Conservation (phyloP, 2,113 vertebrate genomes). For the Leucosticte australis region DNA sequence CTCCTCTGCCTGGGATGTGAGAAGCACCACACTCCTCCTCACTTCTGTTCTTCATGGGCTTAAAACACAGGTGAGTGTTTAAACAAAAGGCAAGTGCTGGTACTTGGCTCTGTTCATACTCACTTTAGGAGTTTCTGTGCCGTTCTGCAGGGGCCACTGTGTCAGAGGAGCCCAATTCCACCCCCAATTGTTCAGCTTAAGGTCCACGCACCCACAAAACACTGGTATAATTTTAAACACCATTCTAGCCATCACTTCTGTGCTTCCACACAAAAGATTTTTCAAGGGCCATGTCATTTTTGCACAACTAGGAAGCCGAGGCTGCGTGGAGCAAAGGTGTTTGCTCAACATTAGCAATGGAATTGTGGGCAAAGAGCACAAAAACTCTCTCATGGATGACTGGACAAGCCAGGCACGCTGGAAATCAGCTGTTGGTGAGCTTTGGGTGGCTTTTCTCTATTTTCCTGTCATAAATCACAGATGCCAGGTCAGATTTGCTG, state of each 20-base stretch:
- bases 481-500: rapidly evolving
- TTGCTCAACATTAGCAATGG: neutral
- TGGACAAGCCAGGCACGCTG: rapidly evolving
- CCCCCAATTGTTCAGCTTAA: neutral
- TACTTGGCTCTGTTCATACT: neutral
- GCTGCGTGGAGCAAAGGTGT: rapidly evolving
- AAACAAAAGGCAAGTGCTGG: rapidly evolving
- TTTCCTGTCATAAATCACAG: neutral
- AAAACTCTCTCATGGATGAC: rapidly evolving
- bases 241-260: rapidly evolving
- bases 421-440: rapidly evolving
- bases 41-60: rapidly evolving
- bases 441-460: neutral
- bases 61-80: rapidly evolving
- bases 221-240: rapidly evolving
- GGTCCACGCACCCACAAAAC: rapidly evolving
- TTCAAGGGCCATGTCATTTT: neutral
- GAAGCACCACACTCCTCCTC: rapidly evolving
- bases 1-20: too few relatives aligned
- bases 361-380: neutral
- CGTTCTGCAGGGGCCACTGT: rapidly evolving
- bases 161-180: rapidly evolving
- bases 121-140: rapidly evolving
- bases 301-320: rapidly evolving
- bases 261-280: neutral